Conservation (phyloP, 2,113 vertebrate species). For the Hiodon tergisus region DNA sequence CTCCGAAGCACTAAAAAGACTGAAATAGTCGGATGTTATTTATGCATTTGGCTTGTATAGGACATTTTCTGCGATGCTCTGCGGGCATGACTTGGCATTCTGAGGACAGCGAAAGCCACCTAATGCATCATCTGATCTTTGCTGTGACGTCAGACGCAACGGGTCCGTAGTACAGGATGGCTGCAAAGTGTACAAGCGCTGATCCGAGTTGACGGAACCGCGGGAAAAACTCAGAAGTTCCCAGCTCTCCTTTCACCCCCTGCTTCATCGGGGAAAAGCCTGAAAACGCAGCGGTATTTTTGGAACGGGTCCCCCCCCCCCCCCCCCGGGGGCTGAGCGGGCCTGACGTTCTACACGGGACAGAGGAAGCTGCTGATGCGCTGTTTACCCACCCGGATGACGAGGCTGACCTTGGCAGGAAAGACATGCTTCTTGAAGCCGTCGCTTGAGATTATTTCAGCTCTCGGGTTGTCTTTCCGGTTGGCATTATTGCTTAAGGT, state of each 20-base stretch:
- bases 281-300: conserved; percentile 30
- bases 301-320: conserved; percentile 27
- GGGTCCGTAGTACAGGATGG: background rate
- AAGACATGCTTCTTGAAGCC: conserved; percentile 52
- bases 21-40: too few species aligned
- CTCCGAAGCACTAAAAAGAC: too few species aligned
- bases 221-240: conserved; percentile 3
- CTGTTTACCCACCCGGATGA: conserved; percentile 32
- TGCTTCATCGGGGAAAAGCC: conserved; percentile 25
- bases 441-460: conserved; percentile 56
- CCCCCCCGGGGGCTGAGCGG: conserved; percentile 35
- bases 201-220: background rate
- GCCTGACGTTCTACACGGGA: conserved; percentile 15
- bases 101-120: too few species aligned
- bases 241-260: conserved; percentile 21
- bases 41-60: too few species aligned
- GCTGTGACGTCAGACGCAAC: background rate
- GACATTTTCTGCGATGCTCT: too few species aligned
- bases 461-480: conserved; percentile 32
- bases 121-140: background rate
- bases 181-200: too few species aligned
- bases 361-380: conserved; percentile 36
- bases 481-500: conserved; percentile 32
- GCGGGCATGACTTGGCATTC: too few species aligned
- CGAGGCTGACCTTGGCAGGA: conserved; percentile 49